phyloP scores from a whole-genome alignment of 2,797 vertebrate genomes.

The Lepus townsendii region DNA sequence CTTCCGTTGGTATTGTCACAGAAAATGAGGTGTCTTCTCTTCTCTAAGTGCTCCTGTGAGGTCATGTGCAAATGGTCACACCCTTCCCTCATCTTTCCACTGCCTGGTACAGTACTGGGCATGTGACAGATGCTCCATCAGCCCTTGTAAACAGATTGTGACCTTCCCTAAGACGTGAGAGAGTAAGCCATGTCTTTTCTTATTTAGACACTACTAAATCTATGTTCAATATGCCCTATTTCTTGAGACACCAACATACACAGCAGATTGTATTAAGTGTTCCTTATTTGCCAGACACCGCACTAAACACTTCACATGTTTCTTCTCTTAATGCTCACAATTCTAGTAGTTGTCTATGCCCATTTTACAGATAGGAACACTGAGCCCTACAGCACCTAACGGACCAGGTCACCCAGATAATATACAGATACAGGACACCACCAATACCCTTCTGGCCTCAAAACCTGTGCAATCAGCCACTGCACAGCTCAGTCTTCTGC shows the following conservation, averaged over 20 bases:
- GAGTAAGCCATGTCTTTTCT: conserved; percentile 24
- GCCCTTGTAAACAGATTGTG: neutral
- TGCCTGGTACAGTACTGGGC: no score
- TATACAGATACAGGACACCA: neutral
- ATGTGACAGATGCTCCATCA: neutral
- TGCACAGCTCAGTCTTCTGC: neutral
- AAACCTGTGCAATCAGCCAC: neutral
- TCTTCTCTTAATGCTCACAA: conserved; percentile 38
- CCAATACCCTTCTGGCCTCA: neutral
- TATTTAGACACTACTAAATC: neutral
- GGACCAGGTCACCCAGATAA: neutral
- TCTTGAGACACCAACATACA: conserved; percentile 32
- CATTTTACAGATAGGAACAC: conserved; percentile 61
- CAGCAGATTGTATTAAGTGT: conserved; percentile 15
- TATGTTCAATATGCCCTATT: neutral
- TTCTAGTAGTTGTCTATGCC: neutral
- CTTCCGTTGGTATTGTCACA: conserved; percentile 10
- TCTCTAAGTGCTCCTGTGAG: neutral
- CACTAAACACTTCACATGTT: neutral
- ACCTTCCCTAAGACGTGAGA: neutral
- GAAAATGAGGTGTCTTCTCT: neutral
- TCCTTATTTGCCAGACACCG: conserved; percentile 39
- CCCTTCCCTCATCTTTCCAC: no score
- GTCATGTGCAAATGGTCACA: neutral
- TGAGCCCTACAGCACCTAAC: conserved; percentile 34